A percentile compares a stretch with the other conserved stretches of the same genome.
These are phyloP conservation scores for Bimastos eiseni DNA, from an alignment of 2,888 invertebrate species.

Conservation along the genomic window DNA sequence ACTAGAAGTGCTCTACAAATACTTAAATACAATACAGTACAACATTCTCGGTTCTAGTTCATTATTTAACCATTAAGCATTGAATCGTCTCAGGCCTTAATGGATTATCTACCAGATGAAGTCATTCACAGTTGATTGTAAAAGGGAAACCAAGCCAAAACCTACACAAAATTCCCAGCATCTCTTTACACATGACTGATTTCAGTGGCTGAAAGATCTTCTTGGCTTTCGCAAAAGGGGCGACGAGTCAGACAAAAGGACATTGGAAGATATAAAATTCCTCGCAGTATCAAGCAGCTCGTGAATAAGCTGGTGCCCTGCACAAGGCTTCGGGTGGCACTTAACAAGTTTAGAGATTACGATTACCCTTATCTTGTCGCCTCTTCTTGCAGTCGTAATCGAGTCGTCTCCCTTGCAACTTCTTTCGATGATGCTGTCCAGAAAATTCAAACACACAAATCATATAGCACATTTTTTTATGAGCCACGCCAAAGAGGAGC, in stretches of 20 bases:
- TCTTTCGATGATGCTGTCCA: conserved; percentile 89
- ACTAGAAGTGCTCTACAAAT: too few relatives aligned
- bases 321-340: too few relatives aligned
- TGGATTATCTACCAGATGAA: too few relatives aligned
- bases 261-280: not conserved
- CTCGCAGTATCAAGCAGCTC: too few relatives aligned
- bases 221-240: not conserved
- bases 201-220: not conserved
- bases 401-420: conserved; percentile 93
- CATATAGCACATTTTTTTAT: not conserved
- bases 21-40: too few relatives aligned
- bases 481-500: not conserved
- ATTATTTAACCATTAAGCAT: too few relatives aligned
- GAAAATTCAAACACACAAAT: not conserved
- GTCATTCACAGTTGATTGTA: too few relatives aligned
- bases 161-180: not conserved
- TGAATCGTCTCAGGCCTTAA: too few relatives aligned
- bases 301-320: too few relatives aligned
- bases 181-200: not conserved
- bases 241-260: not conserved
- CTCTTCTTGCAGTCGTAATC: conserved; percentile 99
- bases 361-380: conserved; percentile 82
- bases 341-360: too few relatives aligned
- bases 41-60: too few relatives aligned
- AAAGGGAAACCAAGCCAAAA: not conserved